phyloP scores from a whole-genome alignment of 2,797 vertebrate species.

The Botia almorhae region DNA sequence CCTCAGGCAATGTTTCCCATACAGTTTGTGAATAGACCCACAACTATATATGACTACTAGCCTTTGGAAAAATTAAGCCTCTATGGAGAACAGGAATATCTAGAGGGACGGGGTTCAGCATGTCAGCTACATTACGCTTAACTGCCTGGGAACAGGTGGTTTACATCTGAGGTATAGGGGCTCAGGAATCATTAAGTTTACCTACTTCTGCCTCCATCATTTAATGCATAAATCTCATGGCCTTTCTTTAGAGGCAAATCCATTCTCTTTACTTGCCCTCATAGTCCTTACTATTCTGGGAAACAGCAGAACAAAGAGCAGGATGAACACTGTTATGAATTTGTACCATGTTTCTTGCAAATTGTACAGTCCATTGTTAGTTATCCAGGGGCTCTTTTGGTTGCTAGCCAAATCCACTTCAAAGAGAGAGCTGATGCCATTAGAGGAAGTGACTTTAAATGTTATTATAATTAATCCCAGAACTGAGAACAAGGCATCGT shows the following conservation, averaged over 20 bases:
- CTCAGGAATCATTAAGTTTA: conserved; percentile 22
- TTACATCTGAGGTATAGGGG: conserved; percentile 25
- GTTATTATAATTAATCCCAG: conserved; percentile 13
- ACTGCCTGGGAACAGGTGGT: conserved; percentile 43
- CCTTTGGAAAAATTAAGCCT: neutral
- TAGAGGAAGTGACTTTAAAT: neutral
- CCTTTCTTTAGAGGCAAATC: neutral
- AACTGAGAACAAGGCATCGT: neutral
- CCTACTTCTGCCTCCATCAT: conserved; percentile 11
- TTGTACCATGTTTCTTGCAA: neutral
- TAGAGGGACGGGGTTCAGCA: conserved; percentile 7
- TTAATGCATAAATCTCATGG: conserved; percentile 27
- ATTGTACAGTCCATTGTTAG: neutral
- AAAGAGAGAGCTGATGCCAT: neutral
- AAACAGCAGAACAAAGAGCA: neutral
- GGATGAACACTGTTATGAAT: neutral
- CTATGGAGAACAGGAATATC: neutral
- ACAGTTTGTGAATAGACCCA: neutral
- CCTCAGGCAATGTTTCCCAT: conserved; percentile 5
- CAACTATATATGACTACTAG: neutral
- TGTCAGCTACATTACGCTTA: conserved; percentile 1
- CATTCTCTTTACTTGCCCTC: neutral
- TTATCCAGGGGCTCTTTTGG: neutral
- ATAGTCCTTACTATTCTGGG: neutral
- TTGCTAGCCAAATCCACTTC: neutral